These are phyloP conservation scores for Pseudorhiza aurosa DNA, from an alignment of 30 jellyfish, hydroid and myxozoan genomes.

Conservation along the genomic window DNA sequence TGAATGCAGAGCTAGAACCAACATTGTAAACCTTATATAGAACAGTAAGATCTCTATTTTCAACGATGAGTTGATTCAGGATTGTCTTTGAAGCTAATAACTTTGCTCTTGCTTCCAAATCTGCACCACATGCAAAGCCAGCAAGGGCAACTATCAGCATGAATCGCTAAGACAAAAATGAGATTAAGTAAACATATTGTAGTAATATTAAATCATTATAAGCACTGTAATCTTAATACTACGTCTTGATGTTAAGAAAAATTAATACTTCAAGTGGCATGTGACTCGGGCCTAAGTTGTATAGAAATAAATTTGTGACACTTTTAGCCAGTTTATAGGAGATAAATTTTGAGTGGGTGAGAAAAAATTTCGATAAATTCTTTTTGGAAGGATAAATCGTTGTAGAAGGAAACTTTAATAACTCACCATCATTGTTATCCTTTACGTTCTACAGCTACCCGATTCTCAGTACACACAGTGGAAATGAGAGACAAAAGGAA, in stretches of 20 bases:
- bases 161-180: conserved; percentile 34
- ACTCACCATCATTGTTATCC: conserved; percentile 17
- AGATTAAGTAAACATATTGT: neutral
- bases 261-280: too few relatives aligned
- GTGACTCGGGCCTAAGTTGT: too few relatives aligned
- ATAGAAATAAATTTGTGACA: too few relatives aligned
- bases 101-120: conserved; percentile 85
- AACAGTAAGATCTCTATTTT: conserved; percentile 83
- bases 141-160: conserved; percentile 61
- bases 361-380: too few relatives aligned
- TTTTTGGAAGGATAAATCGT: too few relatives aligned
- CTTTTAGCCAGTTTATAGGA: too few relatives aligned
- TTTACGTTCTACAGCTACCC: neutral
- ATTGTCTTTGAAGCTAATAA: conserved; percentile 88
- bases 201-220: neutral
- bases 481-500: conserved; percentile 68
- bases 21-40: conserved; percentile 80
- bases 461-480: too few relatives aligned
- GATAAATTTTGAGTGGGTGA: too few relatives aligned
- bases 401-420: neutral
- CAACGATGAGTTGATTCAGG: conserved; percentile 80
- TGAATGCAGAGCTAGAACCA: conserved; percentile 89
- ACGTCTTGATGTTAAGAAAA: too few relatives aligned
- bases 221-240: too few relatives aligned
- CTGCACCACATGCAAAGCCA: conserved; percentile 72